A percentile compares a stretch with the other conserved stretches of the same genome.
These are phyloP conservation scores for Mesorhabditis spiculigera DNA, from an alignment of 2,888 invertebrate genomes.

Conservation along the genomic window DNA sequence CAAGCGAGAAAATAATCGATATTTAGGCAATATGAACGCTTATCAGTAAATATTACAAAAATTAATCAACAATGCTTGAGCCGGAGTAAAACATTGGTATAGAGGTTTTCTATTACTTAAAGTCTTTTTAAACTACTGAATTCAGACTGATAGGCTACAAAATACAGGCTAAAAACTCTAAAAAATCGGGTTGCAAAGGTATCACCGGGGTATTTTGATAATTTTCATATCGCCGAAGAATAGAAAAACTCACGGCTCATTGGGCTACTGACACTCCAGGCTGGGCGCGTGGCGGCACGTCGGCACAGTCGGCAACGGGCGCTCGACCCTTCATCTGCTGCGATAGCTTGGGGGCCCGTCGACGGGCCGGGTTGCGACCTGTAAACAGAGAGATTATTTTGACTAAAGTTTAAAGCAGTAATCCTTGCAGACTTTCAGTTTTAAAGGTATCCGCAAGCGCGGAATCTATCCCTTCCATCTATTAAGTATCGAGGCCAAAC, in stretches of 20 bases:
- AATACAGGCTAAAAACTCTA: background rate
- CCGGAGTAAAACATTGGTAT: too few relatives aligned
- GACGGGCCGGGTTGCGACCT: slow-evolving; percentile 26
- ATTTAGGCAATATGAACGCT: too few relatives aligned
- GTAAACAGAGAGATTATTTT: background rate
- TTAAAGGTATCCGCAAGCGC: background rate
- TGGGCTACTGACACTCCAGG: slow-evolving; percentile 22
- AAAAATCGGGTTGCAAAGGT: background rate
- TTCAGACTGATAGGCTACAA: background rate
- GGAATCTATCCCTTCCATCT: too few relatives aligned
- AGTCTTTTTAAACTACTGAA: background rate
- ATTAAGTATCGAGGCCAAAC: background rate
- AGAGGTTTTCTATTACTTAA: too few relatives aligned
- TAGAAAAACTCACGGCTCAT: slow-evolving; percentile 16
- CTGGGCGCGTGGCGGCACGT: slow-evolving; percentile 48
- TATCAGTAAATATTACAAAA: too few relatives aligned
- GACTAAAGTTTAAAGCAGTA: background rate
- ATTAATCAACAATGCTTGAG: too few relatives aligned
- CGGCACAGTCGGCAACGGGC: slow-evolving; percentile 56
- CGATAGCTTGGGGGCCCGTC: slow-evolving; percentile 51
- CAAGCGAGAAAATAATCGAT: too few relatives aligned
- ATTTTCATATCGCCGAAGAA: too few relatives aligned
- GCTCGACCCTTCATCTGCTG: slow-evolving; percentile 57
- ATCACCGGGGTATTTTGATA: too few relatives aligned
- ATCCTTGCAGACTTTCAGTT: background rate